Base-by-base conservation (phyloP, 2,797 vertebrate species). In the Pitangus sulphuratus region DNA sequence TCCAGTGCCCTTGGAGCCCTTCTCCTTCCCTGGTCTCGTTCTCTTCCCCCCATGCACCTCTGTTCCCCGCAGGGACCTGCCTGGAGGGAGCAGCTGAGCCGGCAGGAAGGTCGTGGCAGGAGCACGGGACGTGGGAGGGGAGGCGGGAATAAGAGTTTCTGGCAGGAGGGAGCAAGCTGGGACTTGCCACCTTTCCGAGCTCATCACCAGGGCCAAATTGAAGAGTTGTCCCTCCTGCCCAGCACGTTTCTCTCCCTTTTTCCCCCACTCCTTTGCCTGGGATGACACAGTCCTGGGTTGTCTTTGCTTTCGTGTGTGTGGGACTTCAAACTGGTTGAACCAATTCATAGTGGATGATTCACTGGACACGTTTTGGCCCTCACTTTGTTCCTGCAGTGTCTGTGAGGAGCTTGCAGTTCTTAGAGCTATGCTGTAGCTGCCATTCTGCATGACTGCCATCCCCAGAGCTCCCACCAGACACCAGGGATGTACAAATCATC, bases 381-480 rank as follows among this genome's bases (percentile, higher is more conserved):
- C 3, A 4, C 61, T 60, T 33, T 42, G 37, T 30, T 87, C 17
- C 54, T 0, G 0, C 65, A 20, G 37, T 2, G 3, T 47, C 86
- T 79, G 62, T 64, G 35, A 8, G 69, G 69, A 37, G 48, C n/a
- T 26, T 4, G 45, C 68, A 15, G 1, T 6, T 37, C 39, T 64
- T 25, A 10, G 10, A 6, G 62, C 11, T 0, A 2, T 56, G 80
- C 33, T 40, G 21, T 50, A 8, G 33, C 50, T 74, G 74, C 25
- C 0, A 0, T 33, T 19, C 44, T 15, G 50, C 18, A 4, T 16
- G 0, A 0, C 81, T 30, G 51, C 62, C 0, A 1, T 39, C 58
- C 48, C 8, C 1, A 56, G 31, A 66, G 51, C 18, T 35, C 78
- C 53, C 1, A 3, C 12, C 18, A 5, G 15, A 2, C 79, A 15